Percentiles rank a stretch among this genome's conserved stretches.
Evolutionary conservation across 2,888 invertebrate genomes (phyloP).

Genomic region (Salticus scenicus): DNA sequence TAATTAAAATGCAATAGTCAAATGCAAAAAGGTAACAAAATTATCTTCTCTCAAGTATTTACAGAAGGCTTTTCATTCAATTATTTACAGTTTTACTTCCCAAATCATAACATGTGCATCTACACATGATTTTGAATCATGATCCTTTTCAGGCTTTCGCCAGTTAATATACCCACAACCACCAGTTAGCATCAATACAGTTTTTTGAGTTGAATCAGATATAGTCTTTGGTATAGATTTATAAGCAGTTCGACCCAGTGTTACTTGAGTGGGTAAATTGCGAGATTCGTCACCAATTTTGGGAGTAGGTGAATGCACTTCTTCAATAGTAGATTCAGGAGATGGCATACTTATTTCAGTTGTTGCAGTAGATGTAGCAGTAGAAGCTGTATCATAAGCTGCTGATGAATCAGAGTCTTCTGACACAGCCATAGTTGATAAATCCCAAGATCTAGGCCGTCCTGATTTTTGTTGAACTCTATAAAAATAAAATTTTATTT

Average conservation of each 20-base stretch:
- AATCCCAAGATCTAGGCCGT: constrained; percentile 72
- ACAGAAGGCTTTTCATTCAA: constrained; percentile 11
- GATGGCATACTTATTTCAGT: constrained; percentile 68
- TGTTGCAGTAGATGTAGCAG: constrained; percentile 79
- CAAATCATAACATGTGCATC: constrained; percentile 93
- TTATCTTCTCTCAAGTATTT: constrained; percentile 5
- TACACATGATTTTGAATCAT: constrained; percentile 75
- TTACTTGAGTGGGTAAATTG: constrained; percentile 61
- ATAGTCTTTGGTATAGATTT: constrained; percentile 55
- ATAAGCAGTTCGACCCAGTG: constrained; percentile 57
- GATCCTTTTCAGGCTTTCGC: constrained; percentile 83
- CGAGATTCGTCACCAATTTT: constrained; percentile 74
- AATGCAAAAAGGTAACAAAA: constrained; percentile 13
- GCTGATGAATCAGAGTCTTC: constrained; percentile 72
- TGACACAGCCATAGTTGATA: constrained; percentile 72
- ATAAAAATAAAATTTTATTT: neutral
- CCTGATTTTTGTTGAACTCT: constrained; percentile 69
- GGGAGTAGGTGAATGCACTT: constrained; percentile 46
- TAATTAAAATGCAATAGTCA: constrained; percentile 7
- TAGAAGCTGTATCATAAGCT: constrained; percentile 80
- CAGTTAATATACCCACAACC: constrained; percentile 92
- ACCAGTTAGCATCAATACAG: constrained; percentile 89
- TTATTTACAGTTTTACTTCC: constrained; percentile 82
- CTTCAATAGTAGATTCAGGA: constrained; percentile 47
- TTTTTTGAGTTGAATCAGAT: constrained; percentile 75